Evolutionary conservation across 2,888 invertebrate genomes (phyloP).

Genomic region (Erebia ligea): DNA sequence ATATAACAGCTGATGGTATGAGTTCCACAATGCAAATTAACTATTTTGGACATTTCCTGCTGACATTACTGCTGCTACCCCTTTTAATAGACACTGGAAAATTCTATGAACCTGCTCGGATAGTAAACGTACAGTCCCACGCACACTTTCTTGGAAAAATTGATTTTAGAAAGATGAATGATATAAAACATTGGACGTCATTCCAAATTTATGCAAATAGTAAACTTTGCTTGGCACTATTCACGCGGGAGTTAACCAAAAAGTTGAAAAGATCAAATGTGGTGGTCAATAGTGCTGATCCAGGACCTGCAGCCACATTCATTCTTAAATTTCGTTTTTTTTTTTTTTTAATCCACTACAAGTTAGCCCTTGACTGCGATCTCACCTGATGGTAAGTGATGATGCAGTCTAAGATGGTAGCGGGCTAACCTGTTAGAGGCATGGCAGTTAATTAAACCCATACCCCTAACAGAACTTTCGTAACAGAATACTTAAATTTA

Average conservation of each 20-base stretch:
- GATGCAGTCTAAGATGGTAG: slow-evolving; percentile 97
- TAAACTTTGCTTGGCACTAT: slow-evolving; percentile 89
- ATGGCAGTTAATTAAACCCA: slow-evolving; percentile 86
- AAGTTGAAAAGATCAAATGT: slow-evolving; percentile 85
- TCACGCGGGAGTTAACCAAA: slow-evolving; percentile 86
- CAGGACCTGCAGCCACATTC: slow-evolving; percentile 90
- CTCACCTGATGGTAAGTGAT: slow-evolving; percentile 94
- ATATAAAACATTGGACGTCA: slow-evolving; percentile 66
- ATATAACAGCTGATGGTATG: slow-evolving; percentile 88
- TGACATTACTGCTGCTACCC: slow-evolving; percentile 93
- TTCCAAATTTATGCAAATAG: slow-evolving; percentile 76
- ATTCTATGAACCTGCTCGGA: slow-evolving; percentile 84
- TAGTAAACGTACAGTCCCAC: slow-evolving; percentile 89
- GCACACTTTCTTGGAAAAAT: slow-evolving; percentile 85
- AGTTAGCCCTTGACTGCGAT: no score
- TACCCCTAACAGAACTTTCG: slow-evolving; percentile 90
- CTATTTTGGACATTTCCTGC: slow-evolving; percentile 94
- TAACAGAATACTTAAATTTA: slow-evolving; percentile 67
- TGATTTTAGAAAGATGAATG: slow-evolving; percentile 86
- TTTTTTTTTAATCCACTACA: no score
- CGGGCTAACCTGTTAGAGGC: slow-evolving; percentile 95
- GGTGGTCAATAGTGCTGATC: slow-evolving; percentile 90
- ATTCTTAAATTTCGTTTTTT: no score
- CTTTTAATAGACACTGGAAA: slow-evolving; percentile 83
- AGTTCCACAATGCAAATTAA: slow-evolving; percentile 95